Evolutionary conservation across 2,113 vertebrate species (phyloP), one percentile per base, ranked within the genome.

Genomic region (Oenanthe melanoleuca): DNA sequence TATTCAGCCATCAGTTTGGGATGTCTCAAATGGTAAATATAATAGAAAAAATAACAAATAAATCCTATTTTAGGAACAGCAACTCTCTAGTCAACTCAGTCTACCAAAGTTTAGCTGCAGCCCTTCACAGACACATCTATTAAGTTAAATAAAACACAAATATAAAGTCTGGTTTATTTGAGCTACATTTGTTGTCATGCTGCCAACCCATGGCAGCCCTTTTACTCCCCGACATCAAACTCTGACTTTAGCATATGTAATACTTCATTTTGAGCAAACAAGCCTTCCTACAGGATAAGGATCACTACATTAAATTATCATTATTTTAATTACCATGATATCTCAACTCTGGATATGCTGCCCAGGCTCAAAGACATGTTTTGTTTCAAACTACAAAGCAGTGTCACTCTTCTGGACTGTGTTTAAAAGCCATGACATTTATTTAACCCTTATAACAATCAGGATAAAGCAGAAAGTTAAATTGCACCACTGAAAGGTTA

Each of bases 31-130:
- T n/a, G 13, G 73, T 80, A 92, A 92, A 94, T 55, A 34, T n/a
- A 89, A 72, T 26, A 94, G 57, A 91, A 93, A 93, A 92, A 95
- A 59, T 42, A 92, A 92, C 57, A 95, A 95, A 83, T 42, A 72
- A 89, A 78, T 61, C 8, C 38, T 84, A 11, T 42, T 89, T 92
- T 67, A 88, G 88, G 70, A 95, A 86, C 40, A 91, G 57, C 38
- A 73, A 50, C 34, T 92, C 78, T 85, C 52, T 86, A 65, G n/a
- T 33, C 86, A 94, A 57, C 45, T 66, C 49, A 69, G 37, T 63
- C 52, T 72, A 81, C 37, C 47, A 52, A 87, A 69, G 61, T 80
- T 82, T 52, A 82, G 49, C 55, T 45, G 37, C 53, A 91, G 18
- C 15, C 44, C 57, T 80, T 75, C 67, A 88, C 31, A 75, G 84